A percentile compares a stretch with the other conserved stretches of the same genome.
phyloP scores from a whole-genome alignment of 2,888 invertebrate genomes.

The Orthonevra nobilis region DNA sequence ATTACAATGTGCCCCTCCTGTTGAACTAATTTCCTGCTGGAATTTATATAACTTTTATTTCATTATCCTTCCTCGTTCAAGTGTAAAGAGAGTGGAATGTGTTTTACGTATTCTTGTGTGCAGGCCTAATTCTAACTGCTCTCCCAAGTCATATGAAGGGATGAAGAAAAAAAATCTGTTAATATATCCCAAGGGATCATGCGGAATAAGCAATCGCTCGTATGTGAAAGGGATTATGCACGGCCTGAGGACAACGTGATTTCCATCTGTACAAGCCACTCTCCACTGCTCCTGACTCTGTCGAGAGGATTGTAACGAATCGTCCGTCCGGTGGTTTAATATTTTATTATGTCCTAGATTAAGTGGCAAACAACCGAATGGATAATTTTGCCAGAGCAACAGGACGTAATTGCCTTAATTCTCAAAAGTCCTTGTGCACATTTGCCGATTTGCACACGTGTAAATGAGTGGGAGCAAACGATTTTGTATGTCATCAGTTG shows the following conservation, averaged over 20 bases:
- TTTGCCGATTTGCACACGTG: not conserved
- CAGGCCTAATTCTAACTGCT: conserved; percentile 20
- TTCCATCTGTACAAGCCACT: conserved; percentile 1
- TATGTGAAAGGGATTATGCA: conserved; percentile 28
- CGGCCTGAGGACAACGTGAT: conserved; percentile 12
- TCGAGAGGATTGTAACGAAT: conserved; percentile 9
- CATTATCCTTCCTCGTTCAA: conserved; percentile 1
- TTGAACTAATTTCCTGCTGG: too few relatives aligned
- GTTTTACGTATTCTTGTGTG: conserved; percentile 16
- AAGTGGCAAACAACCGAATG: conserved; percentile 41
- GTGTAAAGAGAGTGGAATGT: not conserved
- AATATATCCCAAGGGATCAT: conserved; percentile 22
- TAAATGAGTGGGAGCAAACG: not conserved
- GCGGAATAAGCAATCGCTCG: conserved; percentile 1
- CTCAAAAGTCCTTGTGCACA: conserved; percentile 15
- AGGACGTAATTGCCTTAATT: conserved; percentile 46
- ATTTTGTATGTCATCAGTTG: conserved; percentile 10
- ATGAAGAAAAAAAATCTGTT: conserved; percentile 1
- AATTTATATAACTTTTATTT: too few relatives aligned
- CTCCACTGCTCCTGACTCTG: not conserved
- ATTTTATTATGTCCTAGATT: conserved; percentile 38
- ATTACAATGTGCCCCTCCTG: too few relatives aligned
- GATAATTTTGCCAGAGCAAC: conserved; percentile 44
- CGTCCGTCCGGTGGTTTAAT: conserved; percentile 32
- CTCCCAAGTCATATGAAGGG: not conserved